Evolutionary conservation across 2,888 invertebrate genomes (phyloP).

Genomic region (Troilus luridus): DNA sequence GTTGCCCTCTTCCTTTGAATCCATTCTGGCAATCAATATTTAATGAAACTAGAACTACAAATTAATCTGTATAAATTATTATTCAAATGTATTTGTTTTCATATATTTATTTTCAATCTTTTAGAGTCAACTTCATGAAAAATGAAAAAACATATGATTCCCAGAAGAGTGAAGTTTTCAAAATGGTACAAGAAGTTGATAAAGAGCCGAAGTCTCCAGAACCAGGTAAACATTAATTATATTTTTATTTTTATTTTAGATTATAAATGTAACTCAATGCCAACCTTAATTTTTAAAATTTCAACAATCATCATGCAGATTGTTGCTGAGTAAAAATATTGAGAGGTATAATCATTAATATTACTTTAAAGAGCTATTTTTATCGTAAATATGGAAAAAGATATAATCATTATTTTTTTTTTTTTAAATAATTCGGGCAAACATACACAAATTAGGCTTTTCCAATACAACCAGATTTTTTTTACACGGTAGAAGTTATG

Average conservation of each 20-base stretch:
- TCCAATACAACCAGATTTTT: background rate
- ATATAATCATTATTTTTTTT: background rate
- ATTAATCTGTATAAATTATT: background rate
- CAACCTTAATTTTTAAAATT: background rate
- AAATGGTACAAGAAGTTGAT: conserved; percentile 91
- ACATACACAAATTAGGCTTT: background rate
- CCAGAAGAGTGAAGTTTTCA: conserved; percentile 87
- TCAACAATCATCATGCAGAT: background rate
- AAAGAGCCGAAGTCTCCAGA: conserved; percentile 82
- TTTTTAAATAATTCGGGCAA: background rate
- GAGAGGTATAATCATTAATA: background rate
- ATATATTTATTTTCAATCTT: conserved; percentile 33
- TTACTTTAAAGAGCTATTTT: background rate
- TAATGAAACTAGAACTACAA: background rate
- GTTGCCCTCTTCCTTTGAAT: no score
- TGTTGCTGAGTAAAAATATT: background rate
- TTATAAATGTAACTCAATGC: background rate
- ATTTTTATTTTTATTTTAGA: background rate
- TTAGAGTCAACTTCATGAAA: conserved; percentile 94
- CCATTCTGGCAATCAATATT: background rate
- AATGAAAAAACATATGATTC: conserved; percentile 91
- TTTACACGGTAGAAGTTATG: background rate
- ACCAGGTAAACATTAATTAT: conserved; percentile 73
- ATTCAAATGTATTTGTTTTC: background rate
- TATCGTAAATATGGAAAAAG: background rate